Evolutionary conservation across 2,113 vertebrate species (phyloP).

Genomic region (Lethenteron reissneri): DNA sequence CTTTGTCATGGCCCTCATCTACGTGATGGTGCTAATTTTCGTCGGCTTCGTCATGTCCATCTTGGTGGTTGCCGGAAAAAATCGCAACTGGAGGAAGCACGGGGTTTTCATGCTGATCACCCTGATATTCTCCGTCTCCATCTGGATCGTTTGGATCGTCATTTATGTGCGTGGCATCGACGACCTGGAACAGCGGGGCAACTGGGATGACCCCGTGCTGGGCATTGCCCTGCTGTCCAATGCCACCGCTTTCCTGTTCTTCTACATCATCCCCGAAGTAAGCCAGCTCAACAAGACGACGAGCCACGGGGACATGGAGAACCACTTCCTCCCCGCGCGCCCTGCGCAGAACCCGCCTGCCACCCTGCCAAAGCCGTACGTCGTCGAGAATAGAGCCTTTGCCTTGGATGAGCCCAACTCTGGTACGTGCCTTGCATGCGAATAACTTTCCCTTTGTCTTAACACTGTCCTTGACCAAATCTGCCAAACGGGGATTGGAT

Average conservation of each 20-base stretch:
- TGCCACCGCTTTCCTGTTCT: constrained; percentile 51
- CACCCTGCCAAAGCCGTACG: background rate
- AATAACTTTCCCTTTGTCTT: background rate
- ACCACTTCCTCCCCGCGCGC: constrained; percentile 16
- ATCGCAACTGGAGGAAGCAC: accelerated
- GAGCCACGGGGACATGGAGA: constrained; percentile 22
- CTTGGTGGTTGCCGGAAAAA: constrained; percentile 1
- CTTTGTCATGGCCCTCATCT: constrained; percentile 59
- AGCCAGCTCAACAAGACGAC: constrained; percentile 26
- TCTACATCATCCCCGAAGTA: constrained; percentile 37
- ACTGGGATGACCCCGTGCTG: constrained; percentile 55
- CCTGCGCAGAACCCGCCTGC: background rate
- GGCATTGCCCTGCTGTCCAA: constrained; percentile 44
- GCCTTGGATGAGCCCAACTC: background rate
- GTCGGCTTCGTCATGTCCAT: constrained; percentile 26
- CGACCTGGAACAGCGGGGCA: background rate
- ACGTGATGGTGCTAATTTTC: constrained; percentile 44
- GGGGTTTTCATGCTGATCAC: constrained; percentile 35
- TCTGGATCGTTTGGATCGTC: constrained; percentile 62
- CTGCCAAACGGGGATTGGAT: background rate
- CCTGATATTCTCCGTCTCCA: constrained; percentile 27
- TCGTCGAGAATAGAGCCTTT: constrained; percentile 7
- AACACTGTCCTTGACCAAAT: background rate
- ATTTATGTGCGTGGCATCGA: constrained; percentile 35
- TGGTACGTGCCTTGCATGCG: background rate